These are phyloP conservation scores for Dascyllus trimaculatus DNA, from an alignment of 2,113 vertebrate genomes.

Conservation along the genomic window DNA sequence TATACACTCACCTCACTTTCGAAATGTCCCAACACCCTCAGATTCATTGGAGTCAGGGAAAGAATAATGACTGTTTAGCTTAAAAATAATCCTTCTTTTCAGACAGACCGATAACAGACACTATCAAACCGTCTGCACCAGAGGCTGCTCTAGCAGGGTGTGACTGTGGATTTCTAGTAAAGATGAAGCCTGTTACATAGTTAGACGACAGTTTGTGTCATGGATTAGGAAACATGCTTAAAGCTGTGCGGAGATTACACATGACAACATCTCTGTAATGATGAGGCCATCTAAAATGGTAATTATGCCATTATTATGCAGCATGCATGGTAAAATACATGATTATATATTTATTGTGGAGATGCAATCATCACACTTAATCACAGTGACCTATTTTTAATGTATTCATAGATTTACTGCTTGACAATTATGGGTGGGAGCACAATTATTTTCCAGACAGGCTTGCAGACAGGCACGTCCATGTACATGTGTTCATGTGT, in stretches of 20 bases:
- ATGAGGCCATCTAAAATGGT: conserved; percentile 48
- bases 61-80: neutral
- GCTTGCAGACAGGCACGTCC: neutral
- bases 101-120: neutral
- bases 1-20: too few species aligned
- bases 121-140: neutral
- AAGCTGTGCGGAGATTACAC: conserved; percentile 2
- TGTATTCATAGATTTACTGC: conserved; percentile 56
- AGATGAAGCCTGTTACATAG: neutral
- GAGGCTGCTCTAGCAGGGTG: neutral
- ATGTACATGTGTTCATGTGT: conserved; percentile 3
- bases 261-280: conserved; percentile 24
- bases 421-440: conserved; percentile 32
- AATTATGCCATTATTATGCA: conserved; percentile 44
- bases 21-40: neutral
- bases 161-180: neutral
- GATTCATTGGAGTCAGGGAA: neutral
- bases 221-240: neutral
- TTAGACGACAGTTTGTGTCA: neutral
- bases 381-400: conserved; percentile 49
- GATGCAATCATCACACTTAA: conserved; percentile 43
- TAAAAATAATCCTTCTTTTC: neutral
- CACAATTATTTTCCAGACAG: conserved; percentile 43
- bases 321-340: neutral
- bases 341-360: conserved; percentile 32